Percentiles rank a stretch among this genome's conserved stretches.
Conservation (phyloP, 2,888 invertebrate genomes). For the Strigamia maritima region DNA sequence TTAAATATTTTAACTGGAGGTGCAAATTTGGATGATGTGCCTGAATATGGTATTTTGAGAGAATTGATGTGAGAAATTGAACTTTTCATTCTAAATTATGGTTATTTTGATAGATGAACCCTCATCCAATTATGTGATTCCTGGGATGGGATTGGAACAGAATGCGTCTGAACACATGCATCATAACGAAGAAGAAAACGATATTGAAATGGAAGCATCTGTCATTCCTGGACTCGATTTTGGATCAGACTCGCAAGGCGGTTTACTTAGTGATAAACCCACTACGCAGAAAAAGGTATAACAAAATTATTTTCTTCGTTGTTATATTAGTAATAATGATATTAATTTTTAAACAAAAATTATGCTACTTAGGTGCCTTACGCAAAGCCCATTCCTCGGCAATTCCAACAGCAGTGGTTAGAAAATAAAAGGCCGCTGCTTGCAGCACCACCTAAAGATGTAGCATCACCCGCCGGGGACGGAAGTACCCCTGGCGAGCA, state of each 20-base stretch:
- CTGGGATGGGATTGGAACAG: conserved; percentile 98
- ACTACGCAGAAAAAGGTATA: conserved; percentile 42
- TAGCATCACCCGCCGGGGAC: not conserved
- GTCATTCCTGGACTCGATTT: conserved; percentile 82
- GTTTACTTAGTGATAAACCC: conserved; percentile 37
- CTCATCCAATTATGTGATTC: conserved; percentile 63
- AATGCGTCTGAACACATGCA: conserved; percentile 64
- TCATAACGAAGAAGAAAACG: conserved; percentile 46
- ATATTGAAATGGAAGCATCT: conserved; percentile 48
- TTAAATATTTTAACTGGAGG: conserved; percentile 86
- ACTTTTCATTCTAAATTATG: not conserved
- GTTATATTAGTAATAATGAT: conserved; percentile 3
- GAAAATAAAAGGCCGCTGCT: conserved; percentile 46
- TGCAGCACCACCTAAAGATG: conserved; percentile 39
- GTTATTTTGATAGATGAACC: conserved; percentile 64
- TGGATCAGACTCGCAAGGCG: conserved; percentile 56
- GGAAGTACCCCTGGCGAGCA: not conserved
- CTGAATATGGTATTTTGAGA: conserved; percentile 45
- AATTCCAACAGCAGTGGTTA: conserved; percentile 95
- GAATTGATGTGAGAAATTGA: not conserved
- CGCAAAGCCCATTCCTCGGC: conserved; percentile 91
- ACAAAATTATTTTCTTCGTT: not conserved
- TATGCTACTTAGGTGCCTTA: conserved; percentile 85
- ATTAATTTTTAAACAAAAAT: conserved; percentile 38
- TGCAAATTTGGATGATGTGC: conserved; percentile 55